phyloP scores from a whole-genome alignment of 2,113 vertebrate species.

The Solea solea region DNA sequence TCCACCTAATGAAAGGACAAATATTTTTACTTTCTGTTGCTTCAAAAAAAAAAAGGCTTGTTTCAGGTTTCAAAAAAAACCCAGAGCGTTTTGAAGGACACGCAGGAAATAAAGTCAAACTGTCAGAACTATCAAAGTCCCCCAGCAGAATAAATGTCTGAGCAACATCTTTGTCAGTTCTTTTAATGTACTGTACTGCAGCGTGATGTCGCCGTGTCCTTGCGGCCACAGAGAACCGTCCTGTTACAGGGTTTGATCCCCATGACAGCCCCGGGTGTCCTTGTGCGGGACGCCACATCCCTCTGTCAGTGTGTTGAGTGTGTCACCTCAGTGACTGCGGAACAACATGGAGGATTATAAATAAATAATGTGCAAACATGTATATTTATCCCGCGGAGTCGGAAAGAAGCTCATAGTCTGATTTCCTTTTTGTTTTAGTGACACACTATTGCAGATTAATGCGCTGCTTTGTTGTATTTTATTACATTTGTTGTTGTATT shows the following conservation, averaged over 20 bases:
- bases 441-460: constrained; percentile 34
- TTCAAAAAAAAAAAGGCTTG: neutral
- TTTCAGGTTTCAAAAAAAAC: constrained; percentile 19
- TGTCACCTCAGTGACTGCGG: constrained; percentile 44
- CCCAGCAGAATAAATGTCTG: constrained; percentile 20
- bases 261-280: constrained; percentile 34
- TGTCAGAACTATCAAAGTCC: constrained; percentile 35
- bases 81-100: constrained; percentile 21
- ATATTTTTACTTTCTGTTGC: too few relatives aligned
- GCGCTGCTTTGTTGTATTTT: constrained; percentile 4
- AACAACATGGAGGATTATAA: constrained; percentile 49
- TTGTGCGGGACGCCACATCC: constrained; percentile 13
- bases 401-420: constrained; percentile 18
- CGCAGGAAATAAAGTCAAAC: constrained; percentile 22
- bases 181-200: constrained; percentile 10
- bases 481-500: constrained; percentile 7
- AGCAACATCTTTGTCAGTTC: constrained; percentile 28
- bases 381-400: constrained; percentile 47
- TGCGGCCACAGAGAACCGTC: neutral
- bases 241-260: constrained; percentile 39
- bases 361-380: constrained; percentile 58
- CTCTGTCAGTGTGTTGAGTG: constrained; percentile 23
- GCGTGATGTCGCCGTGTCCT: constrained; percentile 30
- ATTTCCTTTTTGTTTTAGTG: constrained; percentile 45
- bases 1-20: too few relatives aligned